Evolutionary conservation across 2,113 vertebrate species (phyloP).

Genomic region (Gnathonemus echidnorhynchus): DNA sequence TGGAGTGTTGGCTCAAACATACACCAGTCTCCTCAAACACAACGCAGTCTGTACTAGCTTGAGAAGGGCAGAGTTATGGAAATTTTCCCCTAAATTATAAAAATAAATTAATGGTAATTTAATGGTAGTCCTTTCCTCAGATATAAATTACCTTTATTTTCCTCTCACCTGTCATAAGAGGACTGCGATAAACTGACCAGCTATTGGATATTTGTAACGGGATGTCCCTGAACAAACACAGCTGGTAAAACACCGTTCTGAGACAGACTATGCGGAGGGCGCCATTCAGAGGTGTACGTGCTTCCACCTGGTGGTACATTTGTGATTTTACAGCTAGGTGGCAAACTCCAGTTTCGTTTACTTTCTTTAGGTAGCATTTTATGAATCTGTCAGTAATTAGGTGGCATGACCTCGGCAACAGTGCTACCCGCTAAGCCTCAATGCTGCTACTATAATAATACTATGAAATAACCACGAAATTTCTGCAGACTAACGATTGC

Average conservation of each 20-base stretch:
- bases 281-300: not conserved
- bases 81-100: not conserved
- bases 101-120: too few species aligned
- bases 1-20: not conserved
- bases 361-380: not conserved
- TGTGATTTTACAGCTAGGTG: not conserved
- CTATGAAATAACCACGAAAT: not conserved
- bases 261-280: not conserved
- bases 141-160: not conserved
- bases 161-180: not conserved
- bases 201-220: not conserved
- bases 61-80: not conserved
- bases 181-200: not conserved
- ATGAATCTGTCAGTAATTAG: not conserved
- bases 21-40: too few species aligned
- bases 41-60: not conserved
- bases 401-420: not conserved
- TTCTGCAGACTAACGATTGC: not conserved
- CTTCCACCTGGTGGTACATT: not conserved
- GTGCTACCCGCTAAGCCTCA: not conserved
- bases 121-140: not conserved
- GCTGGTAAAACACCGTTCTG: conserved; percentile 12
- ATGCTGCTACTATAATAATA: not conserved
- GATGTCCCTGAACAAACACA: conserved; percentile 29
- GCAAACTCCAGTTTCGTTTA: not conserved